Base-by-base conservation (phyloP, 2,888 invertebrate genomes). In the Suillia variegata region DNA sequence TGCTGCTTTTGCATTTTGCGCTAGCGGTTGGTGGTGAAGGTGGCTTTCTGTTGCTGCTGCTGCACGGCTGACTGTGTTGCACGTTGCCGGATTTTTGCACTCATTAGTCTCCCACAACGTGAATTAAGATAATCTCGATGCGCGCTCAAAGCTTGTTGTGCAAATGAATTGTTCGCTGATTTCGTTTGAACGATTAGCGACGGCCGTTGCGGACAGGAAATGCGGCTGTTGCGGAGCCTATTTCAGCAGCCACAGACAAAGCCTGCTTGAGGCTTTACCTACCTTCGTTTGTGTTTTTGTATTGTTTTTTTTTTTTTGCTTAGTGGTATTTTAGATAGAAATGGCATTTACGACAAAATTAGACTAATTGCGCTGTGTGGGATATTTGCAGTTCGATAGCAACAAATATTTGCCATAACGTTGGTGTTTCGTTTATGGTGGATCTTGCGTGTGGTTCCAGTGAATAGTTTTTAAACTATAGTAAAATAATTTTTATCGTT, bases 71-170 rank as follows among this genome's bases (percentile, higher is more conserved):
- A 10, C 26, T 59, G 49, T 13, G 62, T 58, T n/a, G n/a, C 63
- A 57, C 66, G 67, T 65, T 66, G 65, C 64, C 57, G 51, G 56
- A 67, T 68, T 77, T 74, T 72, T 74, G 73, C 75, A 78, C 79
- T 79, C 79, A 80, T 79, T 79, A 79, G 79, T 79, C 79, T 80
- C 80, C 80, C 80, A 80, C 79, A 80, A 79, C 79, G 80, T 79
- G 80, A 78, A 79, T 79, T 79, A 79, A 80, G 80, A 80, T 79
- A 80, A 79, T 79, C 78, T 78, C 51, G 53, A 63, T 42, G 42
- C 38, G 21, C 26, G 54, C 38, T 20, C 42, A 42, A 15, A 67
- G 74, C 75, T 76, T 80, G 80, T 80, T 79, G 78, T 77, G 78
- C 79, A 77, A 79, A 80, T 79, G 80, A 80, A 80, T 79, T 79